Base-by-base conservation (phyloP, 2,113 vertebrate genomes). In the Anoura caudifer region DNA sequence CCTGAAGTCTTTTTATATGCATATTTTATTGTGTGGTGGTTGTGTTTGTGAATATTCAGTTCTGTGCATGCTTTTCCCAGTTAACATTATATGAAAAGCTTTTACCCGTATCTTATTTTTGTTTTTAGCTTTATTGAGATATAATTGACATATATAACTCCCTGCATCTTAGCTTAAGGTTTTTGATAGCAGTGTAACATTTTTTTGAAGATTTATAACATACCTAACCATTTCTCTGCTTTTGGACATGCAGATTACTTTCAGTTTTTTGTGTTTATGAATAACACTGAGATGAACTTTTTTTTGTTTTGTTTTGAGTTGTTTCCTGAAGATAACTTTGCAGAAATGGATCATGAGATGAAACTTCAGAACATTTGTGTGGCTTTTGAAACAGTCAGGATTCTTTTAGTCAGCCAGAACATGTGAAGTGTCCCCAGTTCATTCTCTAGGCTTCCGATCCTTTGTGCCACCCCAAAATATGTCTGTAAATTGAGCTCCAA, bases 231-330 rank as follows among this genome's bases (percentile, higher is more conserved):
- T 76, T 90, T 59, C 54, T 88, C 17, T 84, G 22, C 17, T 77
- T 91, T 72, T 67, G 36, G 9, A 77, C 24, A 56, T 33, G 47
- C 13, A 43, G 7, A 24, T 81, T 75, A 26, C 28, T 70, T 73
- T 96, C 17, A 80, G 31, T 75, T 92, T 69, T 85, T 70, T 86
- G 24, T 77, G 54, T 56, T 95, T 88, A 41, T 65, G 56, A 77
- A 41, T 56, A 47, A 63, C 59, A 8, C 36, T 70, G 77, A 82
- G 52, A 52, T 82, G 47, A 59, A 50, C 24, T 65, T 79, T 31
- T 61, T 7, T 83, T 69, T 79, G 61, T 45, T 22, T 41, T 47
- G 14, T 41, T 87, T 73, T 70, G 76, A 54, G 17, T 41, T 80
- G 22, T 80, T 76, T 76, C 14, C 41, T 52, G 61, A 52, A 52